phyloP scores from a whole-genome alignment of 2,113 vertebrate species.

The Anhinga anhinga region DNA sequence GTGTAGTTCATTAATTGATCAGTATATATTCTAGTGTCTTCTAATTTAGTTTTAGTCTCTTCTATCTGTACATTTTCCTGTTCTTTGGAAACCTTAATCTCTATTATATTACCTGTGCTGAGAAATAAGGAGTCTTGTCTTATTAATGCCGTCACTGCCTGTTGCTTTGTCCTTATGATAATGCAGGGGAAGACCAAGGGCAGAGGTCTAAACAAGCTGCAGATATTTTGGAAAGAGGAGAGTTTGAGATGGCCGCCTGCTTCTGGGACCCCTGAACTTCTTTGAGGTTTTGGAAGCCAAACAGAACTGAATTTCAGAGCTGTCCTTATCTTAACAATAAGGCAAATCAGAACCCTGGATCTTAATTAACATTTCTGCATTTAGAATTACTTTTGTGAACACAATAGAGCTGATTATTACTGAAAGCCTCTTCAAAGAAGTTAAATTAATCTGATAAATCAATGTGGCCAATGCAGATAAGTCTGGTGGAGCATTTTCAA shows the following conservation, averaged over 20 bases:
- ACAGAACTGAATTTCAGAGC: neutral
- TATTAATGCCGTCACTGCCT: neutral
- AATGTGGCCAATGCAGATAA: neutral
- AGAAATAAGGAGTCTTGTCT: neutral
- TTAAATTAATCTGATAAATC: conserved; percentile 53
- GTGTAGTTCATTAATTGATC: neutral
- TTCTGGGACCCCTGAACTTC: neutral
- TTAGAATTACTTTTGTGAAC: conserved; percentile 28
- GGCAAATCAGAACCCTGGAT: neutral
- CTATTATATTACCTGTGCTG: neutral
- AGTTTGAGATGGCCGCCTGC: neutral
- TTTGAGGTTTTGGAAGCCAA: neutral
- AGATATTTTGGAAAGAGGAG: neutral
- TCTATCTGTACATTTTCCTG: neutral
- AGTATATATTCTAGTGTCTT: neutral
- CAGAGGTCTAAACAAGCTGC: neutral
- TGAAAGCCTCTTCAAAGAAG: conserved; percentile 45
- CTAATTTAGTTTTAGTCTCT: neutral
- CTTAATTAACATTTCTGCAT: conserved; percentile 46
- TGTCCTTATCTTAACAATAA: neutral
- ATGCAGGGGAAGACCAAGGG: neutral
- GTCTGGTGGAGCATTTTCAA: neutral
- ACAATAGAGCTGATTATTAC: conserved; percentile 41
- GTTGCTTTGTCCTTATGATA: neutral
- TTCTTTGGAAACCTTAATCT: neutral